A percentile compares a stretch with the other conserved stretches of the same genome.
Evolutionary conservation across 2,888 invertebrate species (phyloP).

Genomic region (Apamea epomidion): DNA sequence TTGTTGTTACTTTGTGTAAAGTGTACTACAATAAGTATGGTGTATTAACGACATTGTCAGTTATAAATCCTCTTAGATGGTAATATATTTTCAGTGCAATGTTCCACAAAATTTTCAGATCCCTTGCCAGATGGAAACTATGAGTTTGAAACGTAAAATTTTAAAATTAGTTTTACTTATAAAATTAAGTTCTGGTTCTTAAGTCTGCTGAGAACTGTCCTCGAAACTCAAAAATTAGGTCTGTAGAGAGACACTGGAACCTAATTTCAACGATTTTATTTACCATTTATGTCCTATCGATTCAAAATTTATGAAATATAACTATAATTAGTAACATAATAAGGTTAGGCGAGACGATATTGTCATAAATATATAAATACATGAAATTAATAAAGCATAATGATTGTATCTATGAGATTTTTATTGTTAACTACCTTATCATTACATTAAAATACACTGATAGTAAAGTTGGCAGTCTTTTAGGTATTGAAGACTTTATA

Average conservation of each 20-base stretch:
- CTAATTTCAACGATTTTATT: constrained; percentile 87
- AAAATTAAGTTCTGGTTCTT: constrained; percentile 85
- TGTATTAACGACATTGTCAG: constrained; percentile 42
- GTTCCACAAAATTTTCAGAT: constrained; percentile 63
- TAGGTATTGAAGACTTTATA: neutral
- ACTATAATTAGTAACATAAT: constrained; percentile 90
- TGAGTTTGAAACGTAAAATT: constrained; percentile 82
- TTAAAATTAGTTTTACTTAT: constrained; percentile 80
- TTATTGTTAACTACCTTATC: constrained; percentile 75
- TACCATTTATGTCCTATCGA: constrained; percentile 90
- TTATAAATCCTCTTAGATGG: constrained; percentile 56
- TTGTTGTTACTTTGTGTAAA: constrained; percentile 69
- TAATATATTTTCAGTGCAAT: constrained; percentile 65
- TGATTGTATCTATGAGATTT: constrained; percentile 88
- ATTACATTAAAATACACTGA: constrained; percentile 10
- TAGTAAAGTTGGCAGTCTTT: neutral
- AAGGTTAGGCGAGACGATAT: constrained; percentile 91
- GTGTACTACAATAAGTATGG: constrained; percentile 54
- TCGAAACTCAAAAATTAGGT: constrained; percentile 81
- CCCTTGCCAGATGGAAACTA: constrained; percentile 86
- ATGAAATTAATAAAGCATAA: constrained; percentile 91
- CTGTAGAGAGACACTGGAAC: constrained; percentile 80
- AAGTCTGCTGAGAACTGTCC: constrained; percentile 81
- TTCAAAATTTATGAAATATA: constrained; percentile 90
- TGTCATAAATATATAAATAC: constrained; percentile 91